These are phyloP conservation scores for Heteromormyrus szaboi DNA, from an alignment of 2,797 vertebrate species.

Conservation along the genomic window DNA sequence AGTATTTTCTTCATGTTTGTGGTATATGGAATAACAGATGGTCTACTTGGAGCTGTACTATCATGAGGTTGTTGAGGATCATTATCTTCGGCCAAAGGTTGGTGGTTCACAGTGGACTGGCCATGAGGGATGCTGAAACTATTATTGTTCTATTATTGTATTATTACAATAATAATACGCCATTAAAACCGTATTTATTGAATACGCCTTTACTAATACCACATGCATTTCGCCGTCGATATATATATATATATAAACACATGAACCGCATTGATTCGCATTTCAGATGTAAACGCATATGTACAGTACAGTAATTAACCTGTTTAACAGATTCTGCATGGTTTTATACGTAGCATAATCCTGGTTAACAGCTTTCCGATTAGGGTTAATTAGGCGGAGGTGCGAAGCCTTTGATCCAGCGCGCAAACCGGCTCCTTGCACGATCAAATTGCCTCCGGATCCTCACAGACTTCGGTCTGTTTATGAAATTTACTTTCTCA, in stretches of 20 bases:
- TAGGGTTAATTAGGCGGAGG: background rate
- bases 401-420: background rate
- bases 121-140: too few relatives aligned
- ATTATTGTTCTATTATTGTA: too few relatives aligned
- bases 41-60: too few relatives aligned
- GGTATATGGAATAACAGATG: too few relatives aligned
- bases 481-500: background rate
- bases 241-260: background rate
- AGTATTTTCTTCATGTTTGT: too few relatives aligned
- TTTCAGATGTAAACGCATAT: background rate
- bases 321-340: background rate
- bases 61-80: too few relatives aligned
- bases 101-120: too few relatives aligned
- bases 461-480: background rate
- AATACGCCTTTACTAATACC: background rate
- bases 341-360: background rate
- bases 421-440: background rate
- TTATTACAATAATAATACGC: background rate
- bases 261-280: background rate
- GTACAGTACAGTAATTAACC: background rate
- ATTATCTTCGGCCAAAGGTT: too few relatives aligned
- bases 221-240: background rate
- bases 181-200: background rate
- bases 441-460: background rate
- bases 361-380: background rate